phyloP scores from a whole-genome alignment of 2,113 vertebrate species.

The Acrocephalus kingi region DNA sequence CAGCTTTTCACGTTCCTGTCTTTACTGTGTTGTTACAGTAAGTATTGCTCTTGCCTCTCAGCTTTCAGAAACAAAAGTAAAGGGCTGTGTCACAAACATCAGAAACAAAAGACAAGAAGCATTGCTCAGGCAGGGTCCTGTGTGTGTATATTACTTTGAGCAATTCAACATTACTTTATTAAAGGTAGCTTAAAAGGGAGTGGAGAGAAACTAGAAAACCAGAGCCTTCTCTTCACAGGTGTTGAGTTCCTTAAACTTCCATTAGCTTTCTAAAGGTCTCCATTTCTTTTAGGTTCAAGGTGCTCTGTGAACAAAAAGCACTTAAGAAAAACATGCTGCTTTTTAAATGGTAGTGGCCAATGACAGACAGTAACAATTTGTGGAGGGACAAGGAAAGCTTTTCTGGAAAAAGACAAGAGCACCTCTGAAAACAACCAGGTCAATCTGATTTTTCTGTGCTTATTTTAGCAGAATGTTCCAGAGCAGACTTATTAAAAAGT shows the following conservation, averaged over 20 bases:
- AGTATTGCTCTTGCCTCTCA: background rate
- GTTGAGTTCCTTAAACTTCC: slow-evolving; percentile 22
- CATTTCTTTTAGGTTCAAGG: slow-evolving; percentile 16
- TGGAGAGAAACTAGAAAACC: background rate
- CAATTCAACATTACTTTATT: background rate
- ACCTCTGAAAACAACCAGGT: background rate
- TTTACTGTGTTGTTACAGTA: slow-evolving; percentile 12
- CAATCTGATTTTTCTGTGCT: slow-evolving; percentile 16
- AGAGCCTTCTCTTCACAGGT: background rate
- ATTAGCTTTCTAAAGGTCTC: slow-evolving; percentile 33
- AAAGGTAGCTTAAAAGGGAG: slow-evolving; percentile 2
- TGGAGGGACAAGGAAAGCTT: background rate
- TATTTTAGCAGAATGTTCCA: slow-evolving; percentile 4
- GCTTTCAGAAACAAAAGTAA: slow-evolving; percentile 33
- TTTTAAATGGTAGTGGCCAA: slow-evolving; percentile 26
- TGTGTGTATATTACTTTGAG: background rate
- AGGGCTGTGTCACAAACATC: background rate
- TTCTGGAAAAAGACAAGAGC: slow-evolving; percentile 25
- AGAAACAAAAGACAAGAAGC: background rate
- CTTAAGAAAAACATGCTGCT: slow-evolving; percentile 7
- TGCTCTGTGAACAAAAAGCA: slow-evolving; percentile 23
- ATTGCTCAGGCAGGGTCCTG: background rate
- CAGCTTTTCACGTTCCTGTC: slow-evolving; percentile 10
- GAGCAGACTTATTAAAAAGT: background rate
- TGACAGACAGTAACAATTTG: slow-evolving; percentile 16